Evolutionary conservation across 2,113 vertebrate genomes (phyloP), one percentile per base, ranked within the genome.

Genomic region (Plestiodon gilberti): DNA sequence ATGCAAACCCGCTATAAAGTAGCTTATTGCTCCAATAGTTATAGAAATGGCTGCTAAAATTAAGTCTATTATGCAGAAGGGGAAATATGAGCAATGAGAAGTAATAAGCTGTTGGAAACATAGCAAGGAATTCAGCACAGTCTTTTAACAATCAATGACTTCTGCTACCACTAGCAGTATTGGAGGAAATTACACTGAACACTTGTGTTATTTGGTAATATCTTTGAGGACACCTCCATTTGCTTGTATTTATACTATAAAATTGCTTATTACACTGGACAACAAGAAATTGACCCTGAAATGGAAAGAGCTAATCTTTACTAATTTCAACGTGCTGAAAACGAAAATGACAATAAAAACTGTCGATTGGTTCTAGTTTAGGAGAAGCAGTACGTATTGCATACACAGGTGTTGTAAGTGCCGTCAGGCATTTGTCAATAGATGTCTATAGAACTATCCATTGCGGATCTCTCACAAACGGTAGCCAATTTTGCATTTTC

Each of bases 131-230:
- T 75, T 92, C 80, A 52, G 35, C 83, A 18, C 55, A n/a, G 65
- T 38, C 61, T 81, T 92, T 92, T 77, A 87, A 89, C 33, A 52
- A 86, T 13, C 62, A 83, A 13, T 78, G 18, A 84, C n/a, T 89
- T 78, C 2, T 0, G 35, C 59, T 69, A 22, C 2, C 57, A 74
- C 1, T 11, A 86, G 62, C 52, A 85, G 81, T 86, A 33, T 30
- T 69, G 75, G 82, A 69, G 57, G 64, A 11, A 17, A 8, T n/a
- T 2, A 25, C 40, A 33, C 78, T 33, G 38, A 78, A 59, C 64
- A 17, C 23, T 71, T 70, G 52, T 69, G 33, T 40, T 4, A 65
- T 73, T 88, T 33, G 64, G 0, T 77, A 77, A 28, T 65, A 17
- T 76, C 28, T 15, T 40, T 40, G 25, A 84, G 13, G 57, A n/a